Evolutionary conservation across 2,113 vertebrate genomes (phyloP).

Genomic region (Ranitomeya variabilis): DNA sequence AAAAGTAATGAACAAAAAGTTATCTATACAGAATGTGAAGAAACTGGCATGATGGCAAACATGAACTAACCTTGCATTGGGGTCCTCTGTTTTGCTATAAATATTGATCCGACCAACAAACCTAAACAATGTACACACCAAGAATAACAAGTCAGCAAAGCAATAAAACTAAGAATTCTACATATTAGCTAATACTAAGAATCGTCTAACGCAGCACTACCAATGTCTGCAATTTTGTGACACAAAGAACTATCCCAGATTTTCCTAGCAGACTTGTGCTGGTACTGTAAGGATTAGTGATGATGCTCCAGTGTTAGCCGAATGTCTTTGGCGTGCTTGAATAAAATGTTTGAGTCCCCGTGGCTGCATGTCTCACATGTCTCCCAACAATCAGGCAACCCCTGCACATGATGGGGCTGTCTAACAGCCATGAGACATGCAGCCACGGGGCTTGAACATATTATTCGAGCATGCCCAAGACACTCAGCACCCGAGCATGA

Average conservation of each 20-base stretch:
- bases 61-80: slow-evolving; percentile 83
- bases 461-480: no score
- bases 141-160: not conserved
- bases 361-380: not conserved
- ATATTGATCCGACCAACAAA: slow-evolving; percentile 94
- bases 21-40: no score
- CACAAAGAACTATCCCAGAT: no score
- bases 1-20: not conserved
- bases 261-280: no score
- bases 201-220: not conserved
- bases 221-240: not conserved
- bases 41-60: not conserved
- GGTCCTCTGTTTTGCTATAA: slow-evolving; percentile 87
- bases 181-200: not conserved
- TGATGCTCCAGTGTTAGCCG: no score
- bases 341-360: no score
- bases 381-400: not conserved
- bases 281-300: no score
- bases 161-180: not conserved
- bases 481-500: no score
- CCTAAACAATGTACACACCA: slow-evolving; percentile 68
- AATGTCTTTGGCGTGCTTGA: no score
- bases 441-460: no score
- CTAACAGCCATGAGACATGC: no score
- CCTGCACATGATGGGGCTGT: not conserved